Evolutionary conservation across 2,888 invertebrate genomes (phyloP), one percentile per base, ranked within the genome.

Genomic region (Acleris holmiana): DNA sequence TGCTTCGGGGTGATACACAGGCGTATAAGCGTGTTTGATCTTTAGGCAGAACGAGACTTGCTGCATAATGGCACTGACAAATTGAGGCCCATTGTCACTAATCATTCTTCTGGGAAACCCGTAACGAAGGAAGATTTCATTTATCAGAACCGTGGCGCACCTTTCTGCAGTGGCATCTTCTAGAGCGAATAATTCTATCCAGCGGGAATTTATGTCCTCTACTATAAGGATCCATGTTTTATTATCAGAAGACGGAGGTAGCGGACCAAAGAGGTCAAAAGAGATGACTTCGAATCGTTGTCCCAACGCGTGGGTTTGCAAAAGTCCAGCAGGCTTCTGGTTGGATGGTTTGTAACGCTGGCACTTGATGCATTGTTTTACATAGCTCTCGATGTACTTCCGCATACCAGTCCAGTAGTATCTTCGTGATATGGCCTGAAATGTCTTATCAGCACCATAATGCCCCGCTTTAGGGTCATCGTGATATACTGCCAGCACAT

Each of bases 1-100:
- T 0, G 74, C 71, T 23, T 75, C 70, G 0, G 77, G 78, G 29
- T 80, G 76, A 55, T 78, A 76, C 2, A 75, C 68, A 1, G 76
- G 74, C 6, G 69, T 75, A 18, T 63, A 48, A 19, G 29, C 50
- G 13, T 67, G 67, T 17, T 51, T 60, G 1, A 67, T 63, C 5
- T 49, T 40, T 2, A 73, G 58, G 1, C 62, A 71, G 35, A 29
- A 63, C 8, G 44, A 46, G 0, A 76, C 58, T 25, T 77, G 66
- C 44, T 79, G 79, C 76, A 78, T 78, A 2, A 78, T 54, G 0
- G 70, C 72, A 2, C 75, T 73, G 0, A 79, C 70, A 54, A 79
- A 78, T 55, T 80, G 79, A 0, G 72, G 62, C 0, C 79, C 80
- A 29, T 82, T 83, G 57, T 81, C 77, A 8, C 72, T 73, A 15